Conservation (phyloP, 2,113 vertebrate genomes). For the Vimba vimba region DNA sequence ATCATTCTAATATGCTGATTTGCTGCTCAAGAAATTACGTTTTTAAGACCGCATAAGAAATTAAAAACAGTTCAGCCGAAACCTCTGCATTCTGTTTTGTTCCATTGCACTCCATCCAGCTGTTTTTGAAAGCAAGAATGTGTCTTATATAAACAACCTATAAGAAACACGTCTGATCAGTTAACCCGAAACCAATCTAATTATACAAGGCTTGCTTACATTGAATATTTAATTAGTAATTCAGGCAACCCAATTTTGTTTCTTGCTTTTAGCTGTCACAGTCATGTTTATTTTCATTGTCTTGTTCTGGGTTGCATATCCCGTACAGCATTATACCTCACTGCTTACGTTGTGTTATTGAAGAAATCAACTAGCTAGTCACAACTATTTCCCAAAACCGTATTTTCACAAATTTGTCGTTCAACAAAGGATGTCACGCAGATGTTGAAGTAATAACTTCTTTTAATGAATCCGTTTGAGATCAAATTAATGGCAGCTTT, state of each 20-base stretch:
- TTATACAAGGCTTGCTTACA: slow-evolving; percentile 1
- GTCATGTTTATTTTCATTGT: too few species aligned
- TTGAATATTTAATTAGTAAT: neutral
- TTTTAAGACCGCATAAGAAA: neutral
- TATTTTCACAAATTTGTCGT: too few species aligned
- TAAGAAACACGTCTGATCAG: neutral
- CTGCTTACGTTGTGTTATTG: too few species aligned
- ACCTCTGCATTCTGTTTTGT: neutral
- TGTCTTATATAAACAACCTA: neutral
- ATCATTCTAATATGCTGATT: neutral
- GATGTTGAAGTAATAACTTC: too few species aligned
- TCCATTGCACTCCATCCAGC: neutral
- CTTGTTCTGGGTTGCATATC: too few species aligned
- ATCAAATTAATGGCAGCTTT: too few species aligned
- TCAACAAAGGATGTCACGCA: too few species aligned
- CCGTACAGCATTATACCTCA: too few species aligned
- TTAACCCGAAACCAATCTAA: neutral
- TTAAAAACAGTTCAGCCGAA: neutral
- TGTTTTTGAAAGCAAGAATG: slow-evolving; percentile 4
- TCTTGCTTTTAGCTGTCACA: too few species aligned
- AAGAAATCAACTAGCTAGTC: too few species aligned
- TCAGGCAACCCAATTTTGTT: neutral
- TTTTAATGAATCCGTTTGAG: too few species aligned
- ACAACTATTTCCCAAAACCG: too few species aligned
- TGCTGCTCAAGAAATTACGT: neutral